Evolutionary conservation across 2,113 vertebrate genomes (phyloP), one percentile per base, ranked within the genome.

Genomic region (Regulus satrapa): DNA sequence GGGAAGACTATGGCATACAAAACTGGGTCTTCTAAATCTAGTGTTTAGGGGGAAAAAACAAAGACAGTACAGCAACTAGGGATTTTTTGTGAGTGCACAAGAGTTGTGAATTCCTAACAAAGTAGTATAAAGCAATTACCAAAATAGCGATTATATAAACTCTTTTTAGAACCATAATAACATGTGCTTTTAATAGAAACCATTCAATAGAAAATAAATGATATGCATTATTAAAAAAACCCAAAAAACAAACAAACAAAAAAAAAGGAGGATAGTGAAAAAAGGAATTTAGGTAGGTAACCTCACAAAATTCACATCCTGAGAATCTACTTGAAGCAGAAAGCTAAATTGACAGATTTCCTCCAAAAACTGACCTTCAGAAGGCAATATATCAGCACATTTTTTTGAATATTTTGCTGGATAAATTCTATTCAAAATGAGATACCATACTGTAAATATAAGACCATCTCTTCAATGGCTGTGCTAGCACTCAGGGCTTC

Each of bases 351-450:
- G 36, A 80, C 24, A 89, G 63, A 78, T 34, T 23, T 62, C 23
- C 48, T 94, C 41, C 55, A 86, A 95, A 87, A 82, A 78, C 56
- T 63, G 92, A 34, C 83, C 43, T 89, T 92, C 40, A 32, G 58
- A 93, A 69, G 25, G 38, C 59, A 90, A 66, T 56, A 69, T 54
- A 51, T 61, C 29, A 85, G 59, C 32, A 92, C 40, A 26, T 88
- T 91, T n/a, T 95, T 90, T 84, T 55, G 58, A 83, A 87, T 80
- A 80, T 83, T 95, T 96, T 88, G 19, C 74, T 32, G 56, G 80
- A 96, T 87, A 92, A 84, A 94, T 79, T 88, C 73, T 95, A 72
- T 92, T 95, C 92, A 92, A 95, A 95, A 94, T 94, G 45, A 97
- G 88, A 79, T 81, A 55, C 49, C 20, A 58, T 43, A 18, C 62